Evolutionary conservation across 2,113 vertebrate genomes (phyloP), one percentile per base, ranked within the genome.

Genomic region (Plectropomus leopardus): DNA sequence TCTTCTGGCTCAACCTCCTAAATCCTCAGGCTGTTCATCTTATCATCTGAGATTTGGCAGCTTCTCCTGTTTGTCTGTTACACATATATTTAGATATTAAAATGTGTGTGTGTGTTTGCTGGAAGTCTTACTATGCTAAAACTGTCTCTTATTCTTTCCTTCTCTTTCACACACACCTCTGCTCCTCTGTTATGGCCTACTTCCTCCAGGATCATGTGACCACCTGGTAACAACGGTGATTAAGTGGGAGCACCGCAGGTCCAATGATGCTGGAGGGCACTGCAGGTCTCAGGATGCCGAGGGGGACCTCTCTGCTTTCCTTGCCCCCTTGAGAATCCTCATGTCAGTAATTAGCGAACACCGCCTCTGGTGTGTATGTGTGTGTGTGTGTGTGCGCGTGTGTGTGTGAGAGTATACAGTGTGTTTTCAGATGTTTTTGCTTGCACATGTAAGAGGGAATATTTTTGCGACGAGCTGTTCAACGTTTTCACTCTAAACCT

Each of bases 341-440:
- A 72, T 85, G 80, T 91, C 78, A 21, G 91, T 87, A 92, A 92
- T 93, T 92, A 88, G 84, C 61, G n/a, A 84, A 79, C 55, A 78
- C 61, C 5, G 74, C 89, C 88, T 80, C 74, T 40, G 65, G 69
- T 73, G 6, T 78, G 54, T 79, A 67, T 72, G 72, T 51, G 15
- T 54, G 63, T 63, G 17, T 54, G 30, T 26, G 63, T 58, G 51
- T 42, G n/a, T 42, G 13, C 69, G 65, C 75, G 76, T 67, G 69
- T 40, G 40, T 66, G 59, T 66, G 23, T 32, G 42, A 7, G 51
- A 23, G 58, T 28, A 21, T 50, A 50, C 21, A 54, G 21, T 57
- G 68, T 70, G 67, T 73, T 55, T 84, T 26, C 51, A 24, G 28
- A 54, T 50, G 4, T 45, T 63, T 72, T 55, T 72, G 44, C 68